Percentiles rank a stretch among this genome's conserved stretches.
Evolutionary conservation across 2,797 vertebrate genomes (phyloP).

Genomic region (Acrossocheilus wenchowensis): DNA sequence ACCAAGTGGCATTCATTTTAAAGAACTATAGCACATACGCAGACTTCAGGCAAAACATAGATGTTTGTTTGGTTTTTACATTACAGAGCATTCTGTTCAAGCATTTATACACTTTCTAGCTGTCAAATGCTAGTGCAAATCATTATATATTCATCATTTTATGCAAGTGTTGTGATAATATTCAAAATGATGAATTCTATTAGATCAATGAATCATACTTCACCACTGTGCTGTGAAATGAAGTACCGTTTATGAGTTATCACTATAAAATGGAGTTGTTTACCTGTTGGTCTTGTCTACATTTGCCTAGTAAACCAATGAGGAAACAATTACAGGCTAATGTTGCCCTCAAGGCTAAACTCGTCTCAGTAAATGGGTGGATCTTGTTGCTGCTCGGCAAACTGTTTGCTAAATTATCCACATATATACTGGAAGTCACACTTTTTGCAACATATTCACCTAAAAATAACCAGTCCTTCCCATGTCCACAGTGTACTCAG

Average conservation of each 20-base stretch:
- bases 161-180: neutral
- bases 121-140: neutral
- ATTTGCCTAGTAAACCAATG: slow-evolving; percentile 46
- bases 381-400: neutral
- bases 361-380: slow-evolving; percentile 31
- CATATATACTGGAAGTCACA: slow-evolving; percentile 18
- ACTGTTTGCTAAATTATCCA: slow-evolving; percentile 33
- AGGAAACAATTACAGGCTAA: slow-evolving; percentile 48
- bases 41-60: neutral
- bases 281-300: slow-evolving; percentile 17
- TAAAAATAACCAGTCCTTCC: slow-evolving; percentile 17
- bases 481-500: slow-evolving; percentile 14
- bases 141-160: neutral
- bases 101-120: neutral
- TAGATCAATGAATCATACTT: neutral
- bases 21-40: neutral
- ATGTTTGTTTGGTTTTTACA: neutral
- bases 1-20: neutral
- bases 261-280: slow-evolving; percentile 10
- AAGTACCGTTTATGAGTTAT: neutral
- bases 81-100: neutral
- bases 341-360: slow-evolving; percentile 42
- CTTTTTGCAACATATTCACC: slow-evolving; percentile 18
- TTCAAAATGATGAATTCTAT: neutral
- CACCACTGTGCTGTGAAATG: neutral